phyloP scores from a whole-genome alignment of 2,113 vertebrate species.

The Carassius auratus region DNA sequence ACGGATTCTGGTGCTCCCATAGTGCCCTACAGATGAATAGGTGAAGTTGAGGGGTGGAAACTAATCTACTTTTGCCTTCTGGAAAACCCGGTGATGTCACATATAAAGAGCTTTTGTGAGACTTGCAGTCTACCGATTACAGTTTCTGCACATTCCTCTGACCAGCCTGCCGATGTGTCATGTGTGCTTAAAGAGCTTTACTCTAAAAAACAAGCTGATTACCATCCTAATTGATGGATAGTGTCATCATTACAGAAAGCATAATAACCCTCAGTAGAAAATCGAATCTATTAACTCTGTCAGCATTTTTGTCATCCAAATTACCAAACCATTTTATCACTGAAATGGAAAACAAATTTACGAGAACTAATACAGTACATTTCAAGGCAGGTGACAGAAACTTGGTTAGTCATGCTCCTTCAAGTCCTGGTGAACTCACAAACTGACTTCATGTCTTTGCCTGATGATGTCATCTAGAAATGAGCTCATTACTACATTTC shows the following conservation, averaged over 20 bases:
- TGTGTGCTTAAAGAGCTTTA: conserved; percentile 44
- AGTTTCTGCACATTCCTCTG: conserved; percentile 35
- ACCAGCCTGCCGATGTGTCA: conserved; percentile 41
- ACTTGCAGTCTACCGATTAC: conserved; percentile 38
- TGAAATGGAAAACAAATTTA: background rate
- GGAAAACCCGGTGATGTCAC: conserved; percentile 38
- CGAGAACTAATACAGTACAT: background rate
- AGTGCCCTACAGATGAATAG: conserved; percentile 14
- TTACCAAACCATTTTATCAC: background rate
- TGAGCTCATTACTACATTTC: background rate
- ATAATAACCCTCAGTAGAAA: background rate
- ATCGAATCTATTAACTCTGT: conserved; percentile 17
- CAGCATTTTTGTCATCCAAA: conserved; percentile 12
- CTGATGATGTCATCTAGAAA: conserved; percentile 16
- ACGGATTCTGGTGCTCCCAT: background rate
- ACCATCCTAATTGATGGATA: background rate
- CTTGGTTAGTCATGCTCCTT: conserved; percentile 3
- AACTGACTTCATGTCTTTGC: background rate
- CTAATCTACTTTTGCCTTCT: conserved; percentile 29
- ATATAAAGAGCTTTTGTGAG: background rate
- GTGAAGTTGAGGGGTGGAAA: conserved; percentile 15
- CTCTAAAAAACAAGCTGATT: conserved; percentile 10
- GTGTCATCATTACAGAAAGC: background rate
- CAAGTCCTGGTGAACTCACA: background rate
- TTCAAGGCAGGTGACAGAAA: background rate